phyloP scores from a whole-genome alignment of 2,797 vertebrate species.

The Cyprinodon diabolis region DNA sequence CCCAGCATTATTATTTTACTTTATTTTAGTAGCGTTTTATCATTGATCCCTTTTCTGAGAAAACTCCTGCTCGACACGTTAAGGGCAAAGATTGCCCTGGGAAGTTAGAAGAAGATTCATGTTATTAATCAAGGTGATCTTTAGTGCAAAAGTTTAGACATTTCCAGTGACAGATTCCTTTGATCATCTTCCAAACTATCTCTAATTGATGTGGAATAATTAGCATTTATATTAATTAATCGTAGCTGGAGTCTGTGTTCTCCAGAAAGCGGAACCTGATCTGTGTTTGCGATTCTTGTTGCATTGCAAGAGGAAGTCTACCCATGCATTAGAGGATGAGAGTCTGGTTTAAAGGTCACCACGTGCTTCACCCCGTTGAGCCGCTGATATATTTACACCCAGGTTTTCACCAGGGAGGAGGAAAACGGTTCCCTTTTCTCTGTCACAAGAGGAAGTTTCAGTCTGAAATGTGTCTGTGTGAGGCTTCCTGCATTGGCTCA shows the following conservation, averaged over 20 bases:
- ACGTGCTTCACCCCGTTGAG: background rate
- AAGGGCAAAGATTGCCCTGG: no score
- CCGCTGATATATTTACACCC: slow-evolving; percentile 28
- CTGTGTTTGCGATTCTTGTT: slow-evolving; percentile 11
- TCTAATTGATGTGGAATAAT: background rate
- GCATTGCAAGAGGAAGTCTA: slow-evolving; percentile 43
- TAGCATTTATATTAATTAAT: no score
- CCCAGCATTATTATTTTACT: no score
- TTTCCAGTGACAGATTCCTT: background rate
- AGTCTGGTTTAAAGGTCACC: slow-evolving; percentile 49
- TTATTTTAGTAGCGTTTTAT: no score
- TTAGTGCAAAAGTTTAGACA: background rate
- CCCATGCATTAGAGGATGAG: slow-evolving; percentile 21
- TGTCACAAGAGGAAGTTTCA: slow-evolving; percentile 32
- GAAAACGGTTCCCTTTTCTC: slow-evolving; percentile 15
- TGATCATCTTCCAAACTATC: background rate
- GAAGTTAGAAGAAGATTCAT: no score
- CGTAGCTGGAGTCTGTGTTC: slow-evolving; percentile 1
- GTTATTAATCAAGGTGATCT: background rate
- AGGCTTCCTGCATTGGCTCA: slow-evolving; percentile 37
- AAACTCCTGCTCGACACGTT: no score
- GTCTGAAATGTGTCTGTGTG: slow-evolving; percentile 18
- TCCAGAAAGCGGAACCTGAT: slow-evolving; percentile 13
- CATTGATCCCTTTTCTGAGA: no score
- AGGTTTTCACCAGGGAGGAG: slow-evolving; percentile 1